Conservation (phyloP, 2,113 vertebrate species). For the Oncorhynchus tshawytscha region DNA sequence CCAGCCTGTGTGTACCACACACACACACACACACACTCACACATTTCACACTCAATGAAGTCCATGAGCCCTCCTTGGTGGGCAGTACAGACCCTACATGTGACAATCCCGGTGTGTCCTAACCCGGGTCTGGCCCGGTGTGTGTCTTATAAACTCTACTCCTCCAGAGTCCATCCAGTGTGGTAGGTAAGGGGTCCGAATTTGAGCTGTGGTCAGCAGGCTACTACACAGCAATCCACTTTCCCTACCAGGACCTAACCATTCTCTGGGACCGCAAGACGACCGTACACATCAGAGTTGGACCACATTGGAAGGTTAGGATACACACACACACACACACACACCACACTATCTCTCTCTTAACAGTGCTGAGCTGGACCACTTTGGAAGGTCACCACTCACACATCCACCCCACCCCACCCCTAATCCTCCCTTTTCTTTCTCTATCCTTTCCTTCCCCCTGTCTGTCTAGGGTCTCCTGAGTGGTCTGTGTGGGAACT, state of each 20-base stretch:
- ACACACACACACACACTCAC: conserved; percentile 10
- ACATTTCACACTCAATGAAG: background rate
- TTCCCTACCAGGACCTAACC: conserved; percentile 87
- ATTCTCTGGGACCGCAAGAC: conserved; percentile 97
- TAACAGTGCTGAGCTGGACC: background rate
- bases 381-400: too few relatives aligned
- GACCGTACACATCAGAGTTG: conserved; percentile 91
- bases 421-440: background rate
- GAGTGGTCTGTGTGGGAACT: conserved; percentile 94
- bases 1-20: conserved; percentile 79
- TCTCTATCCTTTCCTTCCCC: background rate
- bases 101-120: background rate
- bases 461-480: conserved; percentile 79
- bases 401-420: background rate
- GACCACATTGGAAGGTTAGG: conserved; percentile 91
- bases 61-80: too few relatives aligned
- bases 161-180: conserved; percentile 72
- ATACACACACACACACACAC: background rate
- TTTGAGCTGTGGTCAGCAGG: conserved; percentile 94
- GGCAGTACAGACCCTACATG: too few relatives aligned
- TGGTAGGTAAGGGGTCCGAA: conserved; percentile 76
- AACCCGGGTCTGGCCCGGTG: conserved; percentile 2
- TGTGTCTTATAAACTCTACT: background rate
- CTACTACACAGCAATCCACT: conserved; percentile 88
- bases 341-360: too few relatives aligned